Evolutionary conservation across 2,888 invertebrate species (phyloP), one percentile per base, ranked within the genome.

Genomic region (Tortrix viridana): DNA sequence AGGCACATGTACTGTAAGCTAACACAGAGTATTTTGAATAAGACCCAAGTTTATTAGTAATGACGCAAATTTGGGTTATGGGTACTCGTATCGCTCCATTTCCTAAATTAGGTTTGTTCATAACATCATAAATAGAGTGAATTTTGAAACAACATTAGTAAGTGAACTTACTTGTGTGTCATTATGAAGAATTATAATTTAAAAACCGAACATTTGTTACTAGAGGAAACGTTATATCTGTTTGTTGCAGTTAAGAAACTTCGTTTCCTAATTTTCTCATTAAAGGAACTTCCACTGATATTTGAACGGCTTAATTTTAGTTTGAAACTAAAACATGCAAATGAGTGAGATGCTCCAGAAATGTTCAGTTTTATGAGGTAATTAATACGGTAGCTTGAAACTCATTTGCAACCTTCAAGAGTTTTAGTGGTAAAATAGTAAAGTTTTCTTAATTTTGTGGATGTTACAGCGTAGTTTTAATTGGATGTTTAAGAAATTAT

Each of bases 261-360:
- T 9, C 53, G 18, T 44, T 19, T 18, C 41, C 57, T 52, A 47
- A 53, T 58, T 63, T 43, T 32, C 53, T 58, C 63, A 58, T 53
- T 52, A 63, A 47, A 23, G 57, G 48, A 63, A 63, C 58, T 63
- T 52, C 19, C 32, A 38, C 32, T 50, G 48, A 58, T 63, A 58
- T 38, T 41, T 58, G 43, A 47, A 58, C 41, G 22, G 26, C 63
- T 63, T 32, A 58, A 52, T 55, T 58, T 63, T 41, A 63, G 52
- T 63, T 57, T 57, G 22, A 43, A 58, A 63, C 57, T 63, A 58
- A 58, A 63, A 63, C 47, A 63, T 63, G 63, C 63, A 63, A 63
- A 63, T 58, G 47, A 41, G 57, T 22, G 20, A 58, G 41, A 52
- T 63, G 57, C 63, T 63, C 63, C 20, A 53, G 58, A 58, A 62